A percentile compares a stretch with the other conserved stretches of the same genome.
Conservation (phyloP, 2,113 vertebrate genomes). For the Coptodon rendalli region DNA sequence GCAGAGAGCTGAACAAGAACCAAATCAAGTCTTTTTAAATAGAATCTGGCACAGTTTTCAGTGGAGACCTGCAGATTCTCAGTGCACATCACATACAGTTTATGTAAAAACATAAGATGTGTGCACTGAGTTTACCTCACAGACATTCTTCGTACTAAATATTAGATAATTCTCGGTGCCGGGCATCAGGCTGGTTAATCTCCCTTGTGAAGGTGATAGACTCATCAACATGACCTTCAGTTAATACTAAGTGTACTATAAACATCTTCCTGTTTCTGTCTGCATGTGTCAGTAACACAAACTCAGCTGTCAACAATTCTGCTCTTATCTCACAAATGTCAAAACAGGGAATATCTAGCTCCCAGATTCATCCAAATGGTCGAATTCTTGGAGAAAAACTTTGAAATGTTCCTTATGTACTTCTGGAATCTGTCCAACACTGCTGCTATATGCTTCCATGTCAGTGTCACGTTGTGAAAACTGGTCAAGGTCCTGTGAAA, state of each 20-base stretch:
- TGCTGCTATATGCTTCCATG: not conserved
- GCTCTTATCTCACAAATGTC: constrained; percentile 15
- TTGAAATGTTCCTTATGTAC: not conserved
- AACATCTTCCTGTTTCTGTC: constrained; percentile 25
- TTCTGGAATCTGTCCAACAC: not conserved
- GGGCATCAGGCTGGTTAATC: not conserved
- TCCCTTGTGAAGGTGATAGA: not conserved
- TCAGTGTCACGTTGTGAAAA: not conserved
- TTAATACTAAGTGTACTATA: constrained; percentile 46
- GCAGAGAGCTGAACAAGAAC: not conserved
- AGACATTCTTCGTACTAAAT: not conserved
- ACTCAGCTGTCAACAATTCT: not conserved
- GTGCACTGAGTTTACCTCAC: not conserved
- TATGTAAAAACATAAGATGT: not conserved
- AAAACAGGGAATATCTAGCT: constrained; percentile 4
- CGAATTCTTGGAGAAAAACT: not conserved
- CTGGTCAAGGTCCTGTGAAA: accelerated
- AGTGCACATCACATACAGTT: not conserved
- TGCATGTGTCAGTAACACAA: not conserved
- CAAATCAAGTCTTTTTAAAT: not conserved
- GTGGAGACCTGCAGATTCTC: not conserved
- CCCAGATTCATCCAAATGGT: not conserved
- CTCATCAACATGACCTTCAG: constrained; percentile 18
- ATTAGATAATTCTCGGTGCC: not conserved
- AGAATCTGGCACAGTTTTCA: not conserved